These are phyloP conservation scores for Meta bourneti DNA, from an alignment of 2,888 invertebrate species.

Conservation along the genomic window DNA sequence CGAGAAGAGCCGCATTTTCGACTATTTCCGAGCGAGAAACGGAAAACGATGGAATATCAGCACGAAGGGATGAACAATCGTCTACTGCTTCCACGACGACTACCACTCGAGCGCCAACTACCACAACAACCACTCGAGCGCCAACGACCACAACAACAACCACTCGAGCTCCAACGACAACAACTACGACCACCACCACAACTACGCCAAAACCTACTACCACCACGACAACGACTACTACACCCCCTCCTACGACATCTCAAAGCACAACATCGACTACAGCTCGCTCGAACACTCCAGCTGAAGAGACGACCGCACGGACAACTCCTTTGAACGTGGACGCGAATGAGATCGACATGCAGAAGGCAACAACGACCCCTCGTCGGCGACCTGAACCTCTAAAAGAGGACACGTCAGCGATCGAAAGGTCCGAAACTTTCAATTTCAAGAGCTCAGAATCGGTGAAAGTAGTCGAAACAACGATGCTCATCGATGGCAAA, in stretches of 20 bases:
- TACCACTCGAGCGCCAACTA: too few species aligned
- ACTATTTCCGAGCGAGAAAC: slow-evolving; percentile 60
- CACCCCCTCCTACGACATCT: slow-evolving; percentile 45
- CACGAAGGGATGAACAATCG: slow-evolving; percentile 35
- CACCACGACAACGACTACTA: slow-evolving; percentile 49
- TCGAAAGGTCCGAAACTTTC: slow-evolving; percentile 51
- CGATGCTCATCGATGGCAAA: slow-evolving; percentile 75
- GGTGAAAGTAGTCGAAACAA: slow-evolving; percentile 70
- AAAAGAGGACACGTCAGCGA: slow-evolving; percentile 31
- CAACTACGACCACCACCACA: slow-evolving; percentile 19
- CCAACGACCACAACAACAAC: slow-evolving; percentile 33
- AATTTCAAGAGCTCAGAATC: slow-evolving; percentile 64
- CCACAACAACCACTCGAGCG: slow-evolving; percentile 13
- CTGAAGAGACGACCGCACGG: slow-evolving; percentile 59
- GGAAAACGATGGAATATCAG: slow-evolving; percentile 49
- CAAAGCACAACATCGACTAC: slow-evolving; percentile 28
- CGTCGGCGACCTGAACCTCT: slow-evolving; percentile 59
- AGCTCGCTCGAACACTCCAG: slow-evolving; percentile 30
- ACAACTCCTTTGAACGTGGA: slow-evolving; percentile 34
- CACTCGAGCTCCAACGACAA: slow-evolving; percentile 28
- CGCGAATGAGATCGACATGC: slow-evolving; percentile 72
- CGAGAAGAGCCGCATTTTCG: slow-evolving; percentile 49
- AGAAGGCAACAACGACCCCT: slow-evolving; percentile 4
- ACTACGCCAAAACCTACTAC: slow-evolving; percentile 45
- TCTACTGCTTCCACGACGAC: slow-evolving; percentile 13